Evolutionary conservation across 1,140 invertebrate genomes (phyloP), one percentile per base, ranked within the genome.

Genomic region (Drosophila miranda): DNA sequence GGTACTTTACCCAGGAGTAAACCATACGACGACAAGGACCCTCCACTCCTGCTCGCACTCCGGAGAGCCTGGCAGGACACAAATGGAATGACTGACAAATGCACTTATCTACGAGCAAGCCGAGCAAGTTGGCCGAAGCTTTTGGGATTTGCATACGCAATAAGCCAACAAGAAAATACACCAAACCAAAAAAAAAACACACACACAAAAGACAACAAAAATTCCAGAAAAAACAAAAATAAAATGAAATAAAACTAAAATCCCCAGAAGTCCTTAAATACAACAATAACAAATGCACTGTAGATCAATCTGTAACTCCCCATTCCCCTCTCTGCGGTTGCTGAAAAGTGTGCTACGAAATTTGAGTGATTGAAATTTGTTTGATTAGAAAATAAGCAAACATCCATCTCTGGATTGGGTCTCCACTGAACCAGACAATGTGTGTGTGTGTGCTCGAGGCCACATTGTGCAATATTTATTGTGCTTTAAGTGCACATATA

Each of bases 71-170:
- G 41, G 41, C 45, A 53, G 43, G 51, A 45, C 63, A 58, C 53
- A 77, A 80, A 77, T 86, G 80, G 73, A 80, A 86, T 74, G 68
- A 84, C 63, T 86, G 81, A 80, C 80, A 80, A 84, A 84, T 79
- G 80, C 80, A 83, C 80, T 86, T 80, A 84, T 75, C 64, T 71
- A 44, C 45, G 46, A 57, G 56, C 58, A 63, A 60, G 52, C 42
- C 41, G 46, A 66, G 54, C 52, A 68, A 69, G 80, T 58, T 84
- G 53, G 63, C n/a, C 46, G 57, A 66, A 58, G 48, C 81, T 68
- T 64, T 54, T 66, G 73, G 77, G 82, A 86, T 74, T 81, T 74
- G 69, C 77, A 86, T 86, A 81, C 49, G 60, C 77, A 84, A 74
- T 55, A 71, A 55, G 43, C 46, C 54, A 42, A 23, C 53, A 69